These are phyloP conservation scores for Phyllostomus discolor DNA, from an alignment of 2,113 vertebrate species.

Conservation along the genomic window DNA sequence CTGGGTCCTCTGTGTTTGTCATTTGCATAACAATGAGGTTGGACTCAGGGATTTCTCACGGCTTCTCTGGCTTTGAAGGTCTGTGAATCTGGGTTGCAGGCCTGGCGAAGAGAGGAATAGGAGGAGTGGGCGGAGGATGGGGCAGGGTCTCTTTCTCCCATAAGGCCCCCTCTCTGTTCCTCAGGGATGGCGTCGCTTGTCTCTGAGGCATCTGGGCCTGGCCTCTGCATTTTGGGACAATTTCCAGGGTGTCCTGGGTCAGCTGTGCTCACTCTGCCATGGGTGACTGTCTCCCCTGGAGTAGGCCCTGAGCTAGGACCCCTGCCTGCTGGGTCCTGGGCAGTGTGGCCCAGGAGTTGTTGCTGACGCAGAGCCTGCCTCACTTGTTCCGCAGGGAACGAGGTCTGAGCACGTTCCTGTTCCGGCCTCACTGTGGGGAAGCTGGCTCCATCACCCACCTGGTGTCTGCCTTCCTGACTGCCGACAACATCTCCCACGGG, in stretches of 20 bases:
- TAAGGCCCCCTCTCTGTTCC: neutral
- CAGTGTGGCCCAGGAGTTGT: neutral
- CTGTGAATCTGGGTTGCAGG: neutral
- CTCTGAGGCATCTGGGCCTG: neutral
- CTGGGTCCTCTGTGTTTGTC: neutral
- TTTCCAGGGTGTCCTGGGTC: neutral
- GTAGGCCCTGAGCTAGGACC: neutral
- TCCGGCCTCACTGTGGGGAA: conserved; percentile 97
- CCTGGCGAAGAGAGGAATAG: neutral
- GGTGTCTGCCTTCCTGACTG: conserved; percentile 95
- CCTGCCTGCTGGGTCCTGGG: neutral
- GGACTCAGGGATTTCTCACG: neutral
- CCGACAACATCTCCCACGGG: conserved; percentile 98
- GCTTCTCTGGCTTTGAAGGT: neutral
- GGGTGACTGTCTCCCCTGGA: neutral
- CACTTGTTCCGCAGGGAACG: conserved; percentile 83
- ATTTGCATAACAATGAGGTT: neutral
- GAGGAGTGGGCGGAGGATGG: neutral
- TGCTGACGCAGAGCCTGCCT: neutral
- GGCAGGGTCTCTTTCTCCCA: neutral
- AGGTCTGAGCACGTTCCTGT: conserved; percentile 94
- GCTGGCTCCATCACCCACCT: conserved; percentile 98
- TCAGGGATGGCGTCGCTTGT: neutral
- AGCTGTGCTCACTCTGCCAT: neutral
- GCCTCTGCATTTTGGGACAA: neutral